These are phyloP conservation scores for Elymnias hypermnestra DNA, from an alignment of 1,140 invertebrate species.

Conservation along the genomic window DNA sequence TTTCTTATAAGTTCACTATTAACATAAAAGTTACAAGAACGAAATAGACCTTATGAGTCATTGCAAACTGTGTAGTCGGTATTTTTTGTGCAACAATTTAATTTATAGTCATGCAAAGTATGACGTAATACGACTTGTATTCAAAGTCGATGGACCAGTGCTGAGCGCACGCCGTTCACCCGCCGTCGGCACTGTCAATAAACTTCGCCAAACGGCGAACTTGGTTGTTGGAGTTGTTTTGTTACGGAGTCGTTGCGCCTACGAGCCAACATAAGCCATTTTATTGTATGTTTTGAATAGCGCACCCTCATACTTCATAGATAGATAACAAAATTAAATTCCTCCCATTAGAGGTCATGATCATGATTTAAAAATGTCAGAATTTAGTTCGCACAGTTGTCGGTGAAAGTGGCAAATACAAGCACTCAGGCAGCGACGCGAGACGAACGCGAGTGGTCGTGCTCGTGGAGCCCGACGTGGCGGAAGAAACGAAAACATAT, in stretches of 20 bases:
- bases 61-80: too few species aligned
- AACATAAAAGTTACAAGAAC: too few species aligned
- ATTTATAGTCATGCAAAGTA: constrained; percentile 40
- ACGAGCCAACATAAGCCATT: constrained; percentile 8
- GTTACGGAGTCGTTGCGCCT: constrained; percentile 25
- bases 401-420: constrained; percentile 70
- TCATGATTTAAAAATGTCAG: constrained; percentile 44
- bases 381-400: constrained; percentile 43
- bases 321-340: too few species aligned
- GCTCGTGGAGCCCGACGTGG: constrained; percentile 60
- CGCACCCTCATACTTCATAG: too few species aligned
- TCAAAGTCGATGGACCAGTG: constrained; percentile 39
- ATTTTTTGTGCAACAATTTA: constrained; percentile 39
- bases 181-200: constrained; percentile 66
- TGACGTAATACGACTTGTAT: constrained; percentile 51
- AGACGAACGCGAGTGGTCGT: constrained; percentile 60
- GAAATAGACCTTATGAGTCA: constrained; percentile 29
- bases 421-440: constrained; percentile 65
- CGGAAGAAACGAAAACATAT: constrained; percentile 52
- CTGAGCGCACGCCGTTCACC: constrained; percentile 39
- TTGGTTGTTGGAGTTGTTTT: constrained; percentile 46
- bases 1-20: too few species aligned
- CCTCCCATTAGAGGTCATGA: constrained; percentile 47
- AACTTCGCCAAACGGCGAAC: constrained; percentile 60
- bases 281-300: constrained; percentile 2